Base-by-base conservation (phyloP, 2,113 vertebrate species). In the Eulacestoma nigropectus region DNA sequence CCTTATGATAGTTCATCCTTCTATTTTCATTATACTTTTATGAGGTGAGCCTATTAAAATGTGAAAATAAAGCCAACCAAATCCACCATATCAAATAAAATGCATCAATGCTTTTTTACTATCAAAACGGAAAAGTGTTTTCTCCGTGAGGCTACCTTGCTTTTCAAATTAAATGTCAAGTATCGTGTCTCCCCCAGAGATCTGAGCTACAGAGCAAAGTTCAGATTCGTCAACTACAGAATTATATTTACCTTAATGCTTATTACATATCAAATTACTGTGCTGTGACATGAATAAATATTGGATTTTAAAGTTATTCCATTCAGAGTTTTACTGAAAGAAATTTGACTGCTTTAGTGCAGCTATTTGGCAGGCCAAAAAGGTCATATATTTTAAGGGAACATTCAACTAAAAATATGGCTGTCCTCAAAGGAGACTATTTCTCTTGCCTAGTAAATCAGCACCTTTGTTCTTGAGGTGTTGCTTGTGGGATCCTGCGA, bases 41-140 rank as follows among this genome's bases (percentile, higher is more conserved):
- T 97, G 97, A 97, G 84, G 83, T 95, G 91, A 98, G 90, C 96
- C 97, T 97, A 98, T 97, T 98, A 97, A 97, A 98, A 97, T 95
- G 93, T 97, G 95, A 96, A 97, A 97, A 97, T 97, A 97, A 96
- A 96, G 93, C 86, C 93, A 95, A 97, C 86, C 65, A 98, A 97
- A 97, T 97, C 72, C 94, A 94, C 90, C 87, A 82, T 92, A 95
- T 95, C 87, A 97, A 97, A 98, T 97, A 97, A 97, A 98, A 97
- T 25, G 96, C 91, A 23, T 79, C 81, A 87, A 52, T 93, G 95
- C 59, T 5, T 80, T 97, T 96, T 83, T 74, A 60, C 93, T 97
- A 55, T 97, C 5, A 1, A 91, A 63, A 74, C 1, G 6, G 73
- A 91, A 69, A 94, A 82, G 44, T 26, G 93, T 96, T 82, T 96